Percentiles rank a stretch among this genome's conserved stretches.
Evolutionary conservation across 1,140 invertebrate species (phyloP).

Genomic region (Thaumatotibia leucotreta): DNA sequence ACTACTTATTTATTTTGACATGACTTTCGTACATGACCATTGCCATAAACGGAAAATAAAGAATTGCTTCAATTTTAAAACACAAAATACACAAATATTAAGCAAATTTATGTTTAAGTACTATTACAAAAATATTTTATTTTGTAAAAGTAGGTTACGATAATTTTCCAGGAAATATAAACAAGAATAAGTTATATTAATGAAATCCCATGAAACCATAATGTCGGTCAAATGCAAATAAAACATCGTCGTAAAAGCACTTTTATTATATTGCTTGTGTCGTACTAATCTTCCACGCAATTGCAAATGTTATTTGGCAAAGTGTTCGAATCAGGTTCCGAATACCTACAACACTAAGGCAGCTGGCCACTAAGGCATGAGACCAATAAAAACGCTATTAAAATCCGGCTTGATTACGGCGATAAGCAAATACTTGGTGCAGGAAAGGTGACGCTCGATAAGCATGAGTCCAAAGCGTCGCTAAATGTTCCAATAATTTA

Average conservation of each 20-base stretch:
- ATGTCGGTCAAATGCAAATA: constrained; percentile 8
- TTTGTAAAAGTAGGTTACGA: background rate
- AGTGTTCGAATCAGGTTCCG: background rate
- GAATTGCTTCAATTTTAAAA: too few relatives aligned
- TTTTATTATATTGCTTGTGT: background rate
- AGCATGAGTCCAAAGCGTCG: constrained; percentile 52
- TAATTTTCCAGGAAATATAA: background rate
- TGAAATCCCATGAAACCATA: background rate
- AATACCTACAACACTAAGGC: constrained; percentile 18
- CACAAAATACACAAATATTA: too few relatives aligned
- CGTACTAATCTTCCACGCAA: background rate
- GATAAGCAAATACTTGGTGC: constrained; percentile 60
- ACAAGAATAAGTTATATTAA: background rate
- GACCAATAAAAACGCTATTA: constrained; percentile 54
- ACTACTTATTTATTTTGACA: too few relatives aligned
- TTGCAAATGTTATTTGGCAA: background rate
- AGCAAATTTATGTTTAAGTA: too few relatives aligned
- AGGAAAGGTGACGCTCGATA: constrained; percentile 71
- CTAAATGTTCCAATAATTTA: constrained; percentile 70
- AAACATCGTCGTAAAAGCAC: background rate
- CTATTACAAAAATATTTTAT: too few relatives aligned
- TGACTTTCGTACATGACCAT: too few relatives aligned
- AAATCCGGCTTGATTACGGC: constrained; percentile 50
- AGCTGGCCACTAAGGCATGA: constrained; percentile 43
- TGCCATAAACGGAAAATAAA: too few relatives aligned